Evolutionary conservation across 2,888 invertebrate genomes (phyloP).

Genomic region (Caenorhabditis sp.): DNA sequence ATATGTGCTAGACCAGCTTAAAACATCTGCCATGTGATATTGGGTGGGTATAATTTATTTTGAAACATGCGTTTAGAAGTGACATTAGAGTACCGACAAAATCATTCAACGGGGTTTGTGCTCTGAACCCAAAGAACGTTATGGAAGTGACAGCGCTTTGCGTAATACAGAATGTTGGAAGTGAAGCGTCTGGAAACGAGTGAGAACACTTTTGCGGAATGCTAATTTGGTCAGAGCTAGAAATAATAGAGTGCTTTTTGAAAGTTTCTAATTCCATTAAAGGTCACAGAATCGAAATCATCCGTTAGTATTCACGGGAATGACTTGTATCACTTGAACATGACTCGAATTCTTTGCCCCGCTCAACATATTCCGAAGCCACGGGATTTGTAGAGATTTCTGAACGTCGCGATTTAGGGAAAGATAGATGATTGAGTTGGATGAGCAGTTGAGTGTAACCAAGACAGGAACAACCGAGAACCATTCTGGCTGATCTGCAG

Average conservation of each 20-base stretch:
- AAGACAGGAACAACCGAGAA: constrained; percentile 52
- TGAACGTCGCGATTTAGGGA: constrained; percentile 60
- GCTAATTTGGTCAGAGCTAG: neutral
- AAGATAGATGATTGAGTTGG: constrained; percentile 64
- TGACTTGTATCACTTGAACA: neutral
- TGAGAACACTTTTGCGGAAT: neutral
- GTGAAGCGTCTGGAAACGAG: neutral
- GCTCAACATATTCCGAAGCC: constrained; percentile 4
- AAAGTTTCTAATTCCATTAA: too few relatives aligned
- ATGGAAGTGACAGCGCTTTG: constrained; percentile 7
- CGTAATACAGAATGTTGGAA: neutral
- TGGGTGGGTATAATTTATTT: neutral
- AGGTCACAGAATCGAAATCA: neutral
- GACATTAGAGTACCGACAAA: neutral
- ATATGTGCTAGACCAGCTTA: neutral
- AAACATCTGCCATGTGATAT: constrained; percentile 24
- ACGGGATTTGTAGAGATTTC: constrained; percentile 12
- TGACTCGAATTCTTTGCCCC: neutral
- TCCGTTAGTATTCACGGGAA: neutral
- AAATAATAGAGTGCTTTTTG: too few relatives aligned
- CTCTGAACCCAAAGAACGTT: neutral
- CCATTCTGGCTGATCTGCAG: constrained; percentile 47
- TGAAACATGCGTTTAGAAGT: neutral
- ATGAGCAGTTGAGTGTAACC: constrained; percentile 58
- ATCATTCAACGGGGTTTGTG: neutral